These are phyloP conservation scores for Dascillus cervinus DNA, from an alignment of 2,888 invertebrate species.

Conservation along the genomic window DNA sequence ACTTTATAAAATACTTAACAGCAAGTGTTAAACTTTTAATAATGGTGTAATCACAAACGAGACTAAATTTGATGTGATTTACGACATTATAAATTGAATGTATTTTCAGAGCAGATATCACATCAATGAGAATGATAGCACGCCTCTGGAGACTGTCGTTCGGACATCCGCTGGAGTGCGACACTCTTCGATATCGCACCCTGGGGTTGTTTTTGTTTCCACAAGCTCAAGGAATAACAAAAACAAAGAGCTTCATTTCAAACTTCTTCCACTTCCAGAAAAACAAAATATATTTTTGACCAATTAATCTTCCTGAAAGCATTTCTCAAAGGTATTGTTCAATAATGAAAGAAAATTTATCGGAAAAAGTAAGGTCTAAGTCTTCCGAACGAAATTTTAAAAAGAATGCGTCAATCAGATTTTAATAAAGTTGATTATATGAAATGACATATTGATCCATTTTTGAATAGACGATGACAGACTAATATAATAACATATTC, in stretches of 20 bases:
- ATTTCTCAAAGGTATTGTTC: constrained; percentile 21
- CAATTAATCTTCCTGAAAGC: constrained; percentile 23
- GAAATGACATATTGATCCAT: constrained; percentile 22
- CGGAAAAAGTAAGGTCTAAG: constrained; percentile 4
- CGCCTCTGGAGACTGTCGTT: constrained; percentile 14
- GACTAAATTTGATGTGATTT: too few relatives aligned
- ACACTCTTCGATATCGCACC: constrained; percentile 21
- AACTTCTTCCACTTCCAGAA: constrained; percentile 12
- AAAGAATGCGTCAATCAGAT: constrained; percentile 20
- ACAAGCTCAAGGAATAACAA: constrained; percentile 19
- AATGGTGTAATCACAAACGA: too few relatives aligned
- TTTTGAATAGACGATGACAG: constrained; percentile 15
- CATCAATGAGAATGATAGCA: constrained; percentile 12
- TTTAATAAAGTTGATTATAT: constrained; percentile 19
- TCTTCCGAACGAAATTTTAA: constrained; percentile 10
- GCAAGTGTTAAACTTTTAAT: too few relatives aligned
- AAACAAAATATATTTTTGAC: constrained; percentile 25
- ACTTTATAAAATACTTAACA: too few relatives aligned
- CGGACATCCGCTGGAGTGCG: constrained; percentile 14
- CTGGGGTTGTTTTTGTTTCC: constrained; percentile 23
- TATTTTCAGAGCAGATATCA: too few relatives aligned
- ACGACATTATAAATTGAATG: too few relatives aligned
- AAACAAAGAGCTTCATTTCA: constrained; percentile 22
- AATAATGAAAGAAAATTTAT: constrained; percentile 21
- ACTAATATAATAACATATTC: constrained; percentile 25